These are phyloP conservation scores for Plagodis pulveraria DNA, from an alignment of 2,888 invertebrate genomes.

Conservation along the genomic window DNA sequence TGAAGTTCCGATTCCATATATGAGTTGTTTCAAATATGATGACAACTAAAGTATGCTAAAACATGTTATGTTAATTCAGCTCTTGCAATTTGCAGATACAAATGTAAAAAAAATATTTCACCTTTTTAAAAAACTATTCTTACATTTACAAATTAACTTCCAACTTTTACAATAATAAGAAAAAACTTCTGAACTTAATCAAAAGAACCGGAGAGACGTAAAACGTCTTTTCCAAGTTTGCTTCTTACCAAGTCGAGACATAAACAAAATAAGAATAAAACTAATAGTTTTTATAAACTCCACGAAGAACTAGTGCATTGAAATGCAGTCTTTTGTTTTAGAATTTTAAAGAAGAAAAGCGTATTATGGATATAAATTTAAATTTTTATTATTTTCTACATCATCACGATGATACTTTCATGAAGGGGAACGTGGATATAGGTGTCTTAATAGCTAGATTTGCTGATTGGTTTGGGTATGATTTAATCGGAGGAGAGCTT, in stretches of 20 bases:
- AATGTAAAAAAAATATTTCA: neutral
- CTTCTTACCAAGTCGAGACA: conserved; percentile 9
- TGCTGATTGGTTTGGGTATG: too few relatives aligned
- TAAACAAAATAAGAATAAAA: conserved; percentile 19
- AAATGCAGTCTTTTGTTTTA: conserved; percentile 4
- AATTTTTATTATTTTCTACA: too few relatives aligned
- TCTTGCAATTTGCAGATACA: too few relatives aligned
- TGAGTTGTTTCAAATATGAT: too few relatives aligned
- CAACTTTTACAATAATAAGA: neutral
- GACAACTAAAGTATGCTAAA: too few relatives aligned
- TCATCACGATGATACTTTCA: too few relatives aligned
- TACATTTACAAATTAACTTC: neutral
- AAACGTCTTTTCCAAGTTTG: conserved; percentile 13
- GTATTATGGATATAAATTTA: too few relatives aligned
- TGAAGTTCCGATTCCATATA: too few relatives aligned
- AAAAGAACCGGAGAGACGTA: conserved; percentile 12
- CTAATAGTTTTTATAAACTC: conserved; percentile 11
- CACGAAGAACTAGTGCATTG: conserved; percentile 3
- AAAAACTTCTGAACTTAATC: conserved; percentile 5
- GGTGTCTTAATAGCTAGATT: too few relatives aligned
- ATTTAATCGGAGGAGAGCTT: too few relatives aligned
- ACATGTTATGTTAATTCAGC: too few relatives aligned
- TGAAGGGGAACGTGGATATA: too few relatives aligned
- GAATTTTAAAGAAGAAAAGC: neutral
- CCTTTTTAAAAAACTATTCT: neutral